Evolutionary conservation across 2,888 invertebrate species (phyloP), one percentile per base, ranked within the genome.

Genomic region (Dromius quadrimaculatus): DNA sequence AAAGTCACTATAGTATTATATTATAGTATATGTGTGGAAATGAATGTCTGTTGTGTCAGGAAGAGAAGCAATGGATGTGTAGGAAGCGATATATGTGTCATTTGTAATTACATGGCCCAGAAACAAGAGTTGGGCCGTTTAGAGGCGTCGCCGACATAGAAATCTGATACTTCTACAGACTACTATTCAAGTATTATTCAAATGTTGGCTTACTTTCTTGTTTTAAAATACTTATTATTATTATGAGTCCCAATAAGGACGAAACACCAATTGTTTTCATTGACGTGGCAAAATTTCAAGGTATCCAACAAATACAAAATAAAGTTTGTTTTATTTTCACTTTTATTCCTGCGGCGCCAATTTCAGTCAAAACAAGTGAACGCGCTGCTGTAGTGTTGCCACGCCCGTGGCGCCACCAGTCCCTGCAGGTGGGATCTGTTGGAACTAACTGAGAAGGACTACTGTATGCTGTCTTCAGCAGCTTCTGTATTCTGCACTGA

Each of bases 361-460:
- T 47, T 47, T 63, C 34, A 47, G 45, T 15, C 50, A 23, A 59
- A 59, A 59, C 59, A 59, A 59, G 59, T 59, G 59, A 59, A 17
- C 23, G n/a, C n/a, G n/a, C n/a, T n/a, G n/a, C n/a, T n/a, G n/a
- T n/a, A 72, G 74, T 74, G 72, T 64, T 74, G 75, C 78, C 80
- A 79, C 80, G 79, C 80, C 80, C 74, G 78, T 80, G 80, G 80
- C 80, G 80, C 79, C 80, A 79, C 79, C 79, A 75, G 76, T 78
- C 79, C 79, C 79, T 79, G 79, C 80, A 80, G 80, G 79, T 80
- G 80, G 79, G 80, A 77, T 43, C 50, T 54, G 32, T 20, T 38
- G 19, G 47, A 43, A 63, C 64, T 54, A 38, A 20, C 28, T 28
- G 28, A 3, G 8, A 28, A 5, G 28, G 4, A 28, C 28, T 28